Evolutionary conservation across 2,797 vertebrate species (phyloP).

Genomic region (Lophius americanus): DNA sequence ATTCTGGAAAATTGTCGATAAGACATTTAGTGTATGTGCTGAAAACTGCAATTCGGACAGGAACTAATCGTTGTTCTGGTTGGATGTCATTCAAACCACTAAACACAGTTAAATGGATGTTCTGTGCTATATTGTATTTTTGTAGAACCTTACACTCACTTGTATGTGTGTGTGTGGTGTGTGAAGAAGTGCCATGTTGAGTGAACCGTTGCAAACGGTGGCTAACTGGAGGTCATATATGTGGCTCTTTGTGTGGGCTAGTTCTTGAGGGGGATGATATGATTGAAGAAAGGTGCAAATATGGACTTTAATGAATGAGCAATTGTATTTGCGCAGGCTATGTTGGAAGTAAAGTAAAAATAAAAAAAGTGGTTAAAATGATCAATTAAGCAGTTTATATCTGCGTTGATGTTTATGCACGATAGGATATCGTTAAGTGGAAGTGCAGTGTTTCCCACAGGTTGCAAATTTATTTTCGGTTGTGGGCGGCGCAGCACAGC

Average conservation of each 20-base stretch:
- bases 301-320: conserved; percentile 19
- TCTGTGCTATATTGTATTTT: conserved; percentile 32
- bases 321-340: not conserved
- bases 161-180: conserved; percentile 33
- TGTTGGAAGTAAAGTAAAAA: conserved; percentile 9
- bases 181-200: conserved; percentile 13
- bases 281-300: conserved; percentile 20
- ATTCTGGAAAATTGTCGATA: not conserved
- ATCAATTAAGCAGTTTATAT: conserved; percentile 36
- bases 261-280: conserved; percentile 17
- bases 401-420: conserved; percentile 24
- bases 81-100: conserved; percentile 17
- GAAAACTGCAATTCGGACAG: conserved; percentile 17
- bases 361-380: conserved; percentile 17
- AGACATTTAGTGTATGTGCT: not conserved
- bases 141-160: conserved; percentile 33
- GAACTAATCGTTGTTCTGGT: conserved; percentile 2
- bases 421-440: not conserved
- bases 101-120: conserved; percentile 33
- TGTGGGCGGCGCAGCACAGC: too few relatives aligned
- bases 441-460: too few relatives aligned
- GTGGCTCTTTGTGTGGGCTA: conserved; percentile 6
- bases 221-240: conserved; percentile 9
- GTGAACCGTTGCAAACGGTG: conserved; percentile 7
- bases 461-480: too few relatives aligned